These are phyloP conservation scores for Acanthosepion lycidas DNA, from an alignment of 2,888 invertebrate genomes.

Conservation along the genomic window DNA sequence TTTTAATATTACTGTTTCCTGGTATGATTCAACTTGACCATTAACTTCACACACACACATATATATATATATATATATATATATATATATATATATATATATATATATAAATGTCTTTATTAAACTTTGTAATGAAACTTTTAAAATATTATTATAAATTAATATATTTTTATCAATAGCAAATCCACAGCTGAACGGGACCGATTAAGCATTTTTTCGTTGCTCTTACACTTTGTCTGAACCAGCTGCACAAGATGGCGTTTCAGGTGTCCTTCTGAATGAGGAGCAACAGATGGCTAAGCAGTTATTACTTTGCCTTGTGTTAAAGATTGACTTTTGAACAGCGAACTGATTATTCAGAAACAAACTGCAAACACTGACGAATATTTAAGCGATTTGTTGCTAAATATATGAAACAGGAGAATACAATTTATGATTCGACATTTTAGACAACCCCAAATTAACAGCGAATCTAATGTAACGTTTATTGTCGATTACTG, in stretches of 20 bases:
- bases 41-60: no score
- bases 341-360: background rate
- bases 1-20: no score
- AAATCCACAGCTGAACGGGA: no score
- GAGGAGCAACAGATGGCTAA: background rate
- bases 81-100: no score
- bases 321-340: background rate
- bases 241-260: background rate
- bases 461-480: background rate
- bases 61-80: no score
- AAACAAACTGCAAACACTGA: background rate
- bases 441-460: background rate
- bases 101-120: no score
- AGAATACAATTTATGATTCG: background rate
- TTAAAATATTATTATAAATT: no score
- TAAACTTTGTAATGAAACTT: no score
- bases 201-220: background rate
- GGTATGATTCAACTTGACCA: no score
- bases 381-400: background rate
- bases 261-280: background rate
- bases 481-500: background rate
- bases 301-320: background rate
- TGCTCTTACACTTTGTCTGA: background rate
- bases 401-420: background rate
- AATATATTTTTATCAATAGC: no score